Percentiles rank a stretch among this genome's conserved stretches.
Evolutionary conservation across 2,888 invertebrate genomes (phyloP).

Genomic region (Subacronicta megacephala): DNA sequence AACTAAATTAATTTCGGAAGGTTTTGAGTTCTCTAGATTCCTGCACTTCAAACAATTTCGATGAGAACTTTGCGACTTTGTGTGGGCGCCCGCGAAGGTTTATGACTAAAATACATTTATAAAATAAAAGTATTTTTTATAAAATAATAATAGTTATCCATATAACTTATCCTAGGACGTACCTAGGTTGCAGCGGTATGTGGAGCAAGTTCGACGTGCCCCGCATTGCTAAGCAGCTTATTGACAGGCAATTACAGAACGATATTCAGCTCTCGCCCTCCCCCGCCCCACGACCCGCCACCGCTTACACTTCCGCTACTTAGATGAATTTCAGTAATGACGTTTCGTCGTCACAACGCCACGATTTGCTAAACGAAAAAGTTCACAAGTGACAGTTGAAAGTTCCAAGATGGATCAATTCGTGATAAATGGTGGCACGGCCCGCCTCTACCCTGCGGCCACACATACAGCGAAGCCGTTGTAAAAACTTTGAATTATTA

Average conservation of each 20-base stretch:
- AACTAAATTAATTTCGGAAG: too few relatives aligned
- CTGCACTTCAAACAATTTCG: too few relatives aligned
- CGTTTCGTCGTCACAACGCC: constrained; percentile 60
- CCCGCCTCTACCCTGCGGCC: constrained; percentile 60
- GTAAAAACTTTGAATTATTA: constrained; percentile 68
- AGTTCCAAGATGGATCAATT: constrained; percentile 77
- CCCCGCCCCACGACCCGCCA: constrained; percentile 24
- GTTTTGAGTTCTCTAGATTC: too few relatives aligned
- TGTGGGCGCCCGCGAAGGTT: too few relatives aligned
- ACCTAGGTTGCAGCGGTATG: constrained; percentile 35
- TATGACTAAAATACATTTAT: too few relatives aligned
- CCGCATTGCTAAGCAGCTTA: constrained; percentile 65
- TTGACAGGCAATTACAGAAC: constrained; percentile 71
- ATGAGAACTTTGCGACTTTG: too few relatives aligned
- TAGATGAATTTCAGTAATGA: constrained; percentile 68
- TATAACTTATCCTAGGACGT: constrained; percentile 21
- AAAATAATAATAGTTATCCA: neutral
- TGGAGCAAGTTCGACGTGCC: constrained; percentile 39
- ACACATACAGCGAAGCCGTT: constrained; percentile 58
- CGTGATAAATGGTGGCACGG: constrained; percentile 78
- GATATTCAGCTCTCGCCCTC: constrained; percentile 37
- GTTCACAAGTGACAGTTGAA: constrained; percentile 75
- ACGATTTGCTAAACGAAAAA: constrained; percentile 77
- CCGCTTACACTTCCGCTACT: constrained; percentile 41
- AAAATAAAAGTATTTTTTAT: constrained; percentile 8